These are phyloP conservation scores for Borostomias antarcticus DNA, from an alignment of 2,797 vertebrate species.

Conservation along the genomic window DNA sequence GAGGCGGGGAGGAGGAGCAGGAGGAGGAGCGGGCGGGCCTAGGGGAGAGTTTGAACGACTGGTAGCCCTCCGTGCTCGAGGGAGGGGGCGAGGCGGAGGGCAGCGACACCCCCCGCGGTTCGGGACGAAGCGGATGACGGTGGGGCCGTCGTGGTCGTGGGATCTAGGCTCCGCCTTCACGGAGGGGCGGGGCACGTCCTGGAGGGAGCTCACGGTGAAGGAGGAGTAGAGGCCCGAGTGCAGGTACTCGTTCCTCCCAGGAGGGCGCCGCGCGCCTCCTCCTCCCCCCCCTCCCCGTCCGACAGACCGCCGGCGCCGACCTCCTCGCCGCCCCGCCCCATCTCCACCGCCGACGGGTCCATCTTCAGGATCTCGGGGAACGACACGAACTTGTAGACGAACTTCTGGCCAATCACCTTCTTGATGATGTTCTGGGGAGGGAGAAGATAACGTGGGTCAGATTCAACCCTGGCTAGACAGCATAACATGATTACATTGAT, in stretches of 20 bases:
- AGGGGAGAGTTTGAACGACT: constrained; percentile 56
- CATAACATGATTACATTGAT: neutral
- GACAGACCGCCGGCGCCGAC: constrained; percentile 81
- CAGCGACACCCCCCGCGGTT: constrained; percentile 80
- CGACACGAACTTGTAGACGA: constrained; percentile 91
- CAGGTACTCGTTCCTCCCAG: constrained; percentile 85
- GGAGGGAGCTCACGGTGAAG: constrained; percentile 88
- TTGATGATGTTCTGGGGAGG: constrained; percentile 88
- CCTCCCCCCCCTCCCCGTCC: constrained; percentile 76
- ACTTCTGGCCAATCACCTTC: constrained; percentile 90
- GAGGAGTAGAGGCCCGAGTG: constrained; percentile 91
- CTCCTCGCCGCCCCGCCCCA: constrained; percentile 81
- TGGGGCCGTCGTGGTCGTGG: constrained; percentile 81
- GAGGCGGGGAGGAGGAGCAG: constrained; percentile 76
- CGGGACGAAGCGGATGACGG: constrained; percentile 89
- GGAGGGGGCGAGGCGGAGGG: constrained; percentile 79
- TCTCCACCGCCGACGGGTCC: constrained; percentile 86
- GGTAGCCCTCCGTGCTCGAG: constrained; percentile 71
- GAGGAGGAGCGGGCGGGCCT: constrained; percentile 72
- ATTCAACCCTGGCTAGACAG: too few relatives aligned
- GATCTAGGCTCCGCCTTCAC: constrained; percentile 79
- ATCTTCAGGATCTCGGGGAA: constrained; percentile 89
- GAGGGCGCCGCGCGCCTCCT: constrained; percentile 78
- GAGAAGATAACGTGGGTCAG: constrained; percentile 1
- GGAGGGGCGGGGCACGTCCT: constrained; percentile 75